Conservation (phyloP, 2,797 vertebrate genomes). For the Platyrinchus mystaceus region DNA sequence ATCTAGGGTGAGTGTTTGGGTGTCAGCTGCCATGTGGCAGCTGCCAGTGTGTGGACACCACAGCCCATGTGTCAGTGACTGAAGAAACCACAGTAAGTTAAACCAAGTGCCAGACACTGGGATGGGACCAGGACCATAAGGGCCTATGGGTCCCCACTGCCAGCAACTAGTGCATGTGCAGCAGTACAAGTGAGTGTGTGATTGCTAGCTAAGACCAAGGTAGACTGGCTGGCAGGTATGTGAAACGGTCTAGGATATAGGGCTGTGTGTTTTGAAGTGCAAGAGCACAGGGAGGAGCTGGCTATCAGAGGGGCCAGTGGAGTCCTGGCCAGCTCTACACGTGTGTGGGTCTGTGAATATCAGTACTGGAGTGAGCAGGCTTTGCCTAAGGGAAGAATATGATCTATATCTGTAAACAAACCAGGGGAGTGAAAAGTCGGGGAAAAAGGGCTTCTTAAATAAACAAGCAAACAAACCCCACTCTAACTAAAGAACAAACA, state of each 20-base stretch:
- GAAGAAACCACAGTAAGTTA: not conserved
- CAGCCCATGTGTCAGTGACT: accelerated
- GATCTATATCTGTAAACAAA: not conserved
- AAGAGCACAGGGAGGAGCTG: not conserved
- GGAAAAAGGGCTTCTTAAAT: not conserved
- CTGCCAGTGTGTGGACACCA: not conserved
- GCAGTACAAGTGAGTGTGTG: not conserved
- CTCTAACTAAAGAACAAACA: not conserved
- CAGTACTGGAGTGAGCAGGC: not conserved
- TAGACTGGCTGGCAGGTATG: not conserved
- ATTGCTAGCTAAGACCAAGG: not conserved
- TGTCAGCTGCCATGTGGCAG: not conserved
- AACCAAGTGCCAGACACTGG: not conserved
- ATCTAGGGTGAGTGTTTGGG: not conserved
- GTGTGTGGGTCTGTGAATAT: not conserved
- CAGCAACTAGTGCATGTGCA: accelerated
- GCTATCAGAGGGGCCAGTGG: accelerated
- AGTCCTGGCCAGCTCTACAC: accelerated
- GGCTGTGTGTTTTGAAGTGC: not conserved
- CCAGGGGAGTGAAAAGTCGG: not conserved
- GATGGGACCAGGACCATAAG: too few species aligned
- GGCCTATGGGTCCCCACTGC: not conserved
- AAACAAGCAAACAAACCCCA: not conserved
- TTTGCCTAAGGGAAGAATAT: not conserved
- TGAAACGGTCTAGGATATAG: not conserved